Percentiles rank a stretch among this genome's conserved stretches.
phyloP scores from a whole-genome alignment of 2,797 vertebrate species.

The Triplophysa yarkandensis region DNA sequence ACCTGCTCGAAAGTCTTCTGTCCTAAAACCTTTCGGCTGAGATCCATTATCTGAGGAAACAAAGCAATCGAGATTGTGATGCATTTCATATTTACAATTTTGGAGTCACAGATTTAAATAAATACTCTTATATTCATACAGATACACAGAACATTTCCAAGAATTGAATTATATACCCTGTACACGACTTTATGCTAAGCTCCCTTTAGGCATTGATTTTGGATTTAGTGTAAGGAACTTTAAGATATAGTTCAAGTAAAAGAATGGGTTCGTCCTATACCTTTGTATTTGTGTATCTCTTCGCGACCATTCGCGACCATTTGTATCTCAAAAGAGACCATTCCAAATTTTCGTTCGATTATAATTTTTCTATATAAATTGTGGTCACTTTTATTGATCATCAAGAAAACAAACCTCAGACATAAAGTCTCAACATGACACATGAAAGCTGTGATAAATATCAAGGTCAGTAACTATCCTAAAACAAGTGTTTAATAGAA shows the following conservation, averaged over 20 bases:
- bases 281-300: too few relatives aligned
- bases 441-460: too few relatives aligned
- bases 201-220: constrained; percentile 58
- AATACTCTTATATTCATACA: not conserved
- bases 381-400: too few relatives aligned
- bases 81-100: not conserved
- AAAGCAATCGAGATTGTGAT: not conserved
- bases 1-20: constrained; percentile 78
- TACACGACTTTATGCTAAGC: constrained; percentile 71
- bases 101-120: not conserved
- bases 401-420: too few relatives aligned
- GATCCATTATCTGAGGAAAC: constrained; percentile 76
- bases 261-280: not conserved
- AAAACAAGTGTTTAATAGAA: too few relatives aligned
- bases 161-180: not conserved
- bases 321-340: too few relatives aligned
- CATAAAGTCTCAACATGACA: too few relatives aligned
- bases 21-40: constrained; percentile 80
- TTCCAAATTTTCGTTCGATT: too few relatives aligned
- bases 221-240: not conserved
- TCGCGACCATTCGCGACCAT: too few relatives aligned
- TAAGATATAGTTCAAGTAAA: not conserved
- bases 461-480: too few relatives aligned
- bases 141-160: not conserved
- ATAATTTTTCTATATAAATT: too few relatives aligned